Evolutionary conservation across 2,888 invertebrate species (phyloP), one percentile per base, ranked within the genome.

Genomic region (Lasioglossum figueresi): DNA sequence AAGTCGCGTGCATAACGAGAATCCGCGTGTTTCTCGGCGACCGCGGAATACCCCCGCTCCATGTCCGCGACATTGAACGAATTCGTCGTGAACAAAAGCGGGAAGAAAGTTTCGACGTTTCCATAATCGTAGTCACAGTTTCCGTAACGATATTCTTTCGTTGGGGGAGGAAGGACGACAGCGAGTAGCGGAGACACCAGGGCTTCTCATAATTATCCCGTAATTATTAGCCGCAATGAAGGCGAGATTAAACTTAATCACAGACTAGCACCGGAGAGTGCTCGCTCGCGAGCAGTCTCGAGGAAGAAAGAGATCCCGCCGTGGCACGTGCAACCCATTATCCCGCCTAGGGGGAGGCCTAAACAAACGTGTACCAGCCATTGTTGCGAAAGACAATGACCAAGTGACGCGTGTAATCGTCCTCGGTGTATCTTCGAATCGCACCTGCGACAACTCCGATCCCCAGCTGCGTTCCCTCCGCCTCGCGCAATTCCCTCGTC

Each of bases 221-320:
- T 80, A 88, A 89, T 89, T 86, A 80, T 86, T 85, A 81, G 78
- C 82, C 77, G 82, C 83, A 82, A 86, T 79, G 88, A 59, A 79
- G 85, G 80, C 84, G 80, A 85, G 88, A 88, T 89, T 85, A 85
- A 88, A 83, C 71, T 83, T 89, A 88, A 89, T 89, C 83, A 80
- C 82, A 80, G 82, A 40, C 52, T 43, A 59, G 59, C 59, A 59
- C 31, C 63, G 79, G 74, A 52, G 71, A 71, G 82, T 76, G 80
- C 59, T 23, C n/a, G 40, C 16, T 3, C 16, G 40, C 23, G 76
- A 52, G 8, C 52, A n/a, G 10, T 66, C 34, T 80, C 81, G 75
- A 82, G 79, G 79, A 87, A 83, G 88, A 87, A 59, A 27, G 78
- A 74, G 83, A 83, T 79, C 63, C 66, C 74, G 70, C 52, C 27